phyloP scores from a whole-genome alignment of 2,113 vertebrate genomes.

The Mionectes macconnelli region DNA sequence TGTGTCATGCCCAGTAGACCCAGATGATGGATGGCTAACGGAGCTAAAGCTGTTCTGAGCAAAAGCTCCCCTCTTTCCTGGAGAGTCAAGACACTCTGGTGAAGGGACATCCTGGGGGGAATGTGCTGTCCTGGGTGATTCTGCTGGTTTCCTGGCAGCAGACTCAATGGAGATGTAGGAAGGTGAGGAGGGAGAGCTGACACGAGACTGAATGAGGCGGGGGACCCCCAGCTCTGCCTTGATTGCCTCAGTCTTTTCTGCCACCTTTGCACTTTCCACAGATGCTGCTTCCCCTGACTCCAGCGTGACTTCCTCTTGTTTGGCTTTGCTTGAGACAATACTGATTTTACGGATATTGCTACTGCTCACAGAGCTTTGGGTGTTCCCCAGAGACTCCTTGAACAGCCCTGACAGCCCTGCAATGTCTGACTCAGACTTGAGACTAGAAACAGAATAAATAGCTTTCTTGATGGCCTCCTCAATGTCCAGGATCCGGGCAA shows the following conservation, averaged over 20 bases:
- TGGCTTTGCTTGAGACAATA: constrained; percentile 75
- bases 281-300: not conserved
- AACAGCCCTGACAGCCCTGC: constrained; percentile 82
- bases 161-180: constrained; percentile 87
- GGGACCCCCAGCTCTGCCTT: constrained; percentile 18
- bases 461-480: constrained; percentile 91
- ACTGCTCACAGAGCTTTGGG: constrained; percentile 55
- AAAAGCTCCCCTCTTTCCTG: constrained; percentile 22
- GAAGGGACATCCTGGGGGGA: not conserved
- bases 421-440: constrained; percentile 88
- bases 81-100: not conserved
- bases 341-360: constrained; percentile 79
- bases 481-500: constrained; percentile 87
- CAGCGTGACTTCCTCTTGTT: not conserved
- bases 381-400: constrained; percentile 80
- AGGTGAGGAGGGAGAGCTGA: constrained; percentile 80
- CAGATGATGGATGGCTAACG: not conserved
- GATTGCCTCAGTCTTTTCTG: not conserved
- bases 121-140: constrained; percentile 23
- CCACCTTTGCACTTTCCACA: not conserved
- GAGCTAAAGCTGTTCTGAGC: constrained; percentile 33
- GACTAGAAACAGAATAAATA: constrained; percentile 87
- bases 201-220: constrained; percentile 45
- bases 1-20: not conserved
- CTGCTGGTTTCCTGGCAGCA: constrained; percentile 75